phyloP scores from a whole-genome alignment of 2,888 invertebrate species.

The Hirtodrosophila cameraria region DNA sequence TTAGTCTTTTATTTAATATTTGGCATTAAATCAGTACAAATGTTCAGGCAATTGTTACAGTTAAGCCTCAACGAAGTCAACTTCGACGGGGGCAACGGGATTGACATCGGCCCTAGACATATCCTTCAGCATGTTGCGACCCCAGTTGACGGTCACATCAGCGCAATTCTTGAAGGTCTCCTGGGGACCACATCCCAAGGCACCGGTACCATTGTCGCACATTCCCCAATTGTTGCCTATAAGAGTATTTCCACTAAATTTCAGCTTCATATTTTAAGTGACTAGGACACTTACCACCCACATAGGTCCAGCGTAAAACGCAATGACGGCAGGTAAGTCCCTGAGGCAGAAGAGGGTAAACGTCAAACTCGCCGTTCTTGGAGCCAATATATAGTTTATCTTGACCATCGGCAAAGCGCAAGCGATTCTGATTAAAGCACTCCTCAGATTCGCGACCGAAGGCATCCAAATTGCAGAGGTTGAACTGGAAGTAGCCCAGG shows the following conservation, averaged over 20 bases:
- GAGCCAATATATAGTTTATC: conserved; percentile 63
- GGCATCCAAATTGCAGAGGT: conserved; percentile 85
- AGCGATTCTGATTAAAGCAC: conserved; percentile 84
- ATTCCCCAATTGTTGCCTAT: conserved; percentile 85
- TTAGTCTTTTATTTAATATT: conserved; percentile 24
- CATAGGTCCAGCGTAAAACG: conserved; percentile 86
- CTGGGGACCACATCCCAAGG: conserved; percentile 85
- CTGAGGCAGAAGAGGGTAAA: conserved; percentile 83
- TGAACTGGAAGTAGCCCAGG: conserved; percentile 85
- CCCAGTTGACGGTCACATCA: conserved; percentile 82
- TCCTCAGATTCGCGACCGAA: conserved; percentile 85
- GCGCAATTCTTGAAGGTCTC: conserved; percentile 85
- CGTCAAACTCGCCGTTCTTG: conserved; percentile 69
- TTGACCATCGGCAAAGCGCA: conserved; percentile 81
- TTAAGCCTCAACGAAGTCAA: conserved; percentile 10
- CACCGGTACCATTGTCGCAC: conserved; percentile 82
- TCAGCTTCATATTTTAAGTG: no score
- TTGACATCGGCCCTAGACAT: conserved; percentile 2
- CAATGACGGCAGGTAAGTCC: conserved; percentile 85
- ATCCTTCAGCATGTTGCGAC: conserved; percentile 53
- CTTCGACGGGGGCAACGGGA: conserved; percentile 14
- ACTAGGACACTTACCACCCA: conserved; percentile 76
- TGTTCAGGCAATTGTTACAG: conserved; percentile 16
- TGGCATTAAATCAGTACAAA: conserved; percentile 29
- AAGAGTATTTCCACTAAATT: background rate